These are phyloP conservation scores for Habropoda laboriosa DNA, from an alignment of 1,140 invertebrate genomes.

Conservation along the genomic window DNA sequence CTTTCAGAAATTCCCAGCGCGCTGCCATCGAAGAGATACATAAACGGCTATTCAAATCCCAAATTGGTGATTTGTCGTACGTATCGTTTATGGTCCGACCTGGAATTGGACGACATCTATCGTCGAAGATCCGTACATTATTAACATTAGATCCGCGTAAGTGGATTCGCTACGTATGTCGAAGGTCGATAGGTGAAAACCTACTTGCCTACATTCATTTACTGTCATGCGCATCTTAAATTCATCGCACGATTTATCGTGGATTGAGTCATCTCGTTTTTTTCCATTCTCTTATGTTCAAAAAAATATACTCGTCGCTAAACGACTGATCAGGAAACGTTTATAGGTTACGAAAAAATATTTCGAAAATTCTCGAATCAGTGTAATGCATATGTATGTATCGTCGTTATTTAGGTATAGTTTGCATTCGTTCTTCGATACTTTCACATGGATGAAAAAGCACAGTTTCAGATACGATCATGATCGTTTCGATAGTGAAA, in stretches of 20 bases:
- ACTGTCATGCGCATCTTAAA: constrained; percentile 27
- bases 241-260: constrained; percentile 5
- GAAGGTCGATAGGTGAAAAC: constrained; percentile 54
- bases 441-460: not conserved
- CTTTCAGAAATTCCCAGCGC: constrained; percentile 25
- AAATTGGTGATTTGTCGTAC: constrained; percentile 22
- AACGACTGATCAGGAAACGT: not conserved
- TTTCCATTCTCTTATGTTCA: not conserved
- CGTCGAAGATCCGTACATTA: constrained; percentile 9
- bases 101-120: constrained; percentile 42
- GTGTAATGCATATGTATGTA: not conserved
- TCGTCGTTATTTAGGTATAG: not conserved
- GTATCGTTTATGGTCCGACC: constrained; percentile 20
- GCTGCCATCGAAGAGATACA: not conserved
- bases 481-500: constrained; percentile 20
- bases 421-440: not conserved
- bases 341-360: not conserved
- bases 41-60: constrained; percentile 18
- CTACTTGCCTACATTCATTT: constrained; percentile 67
- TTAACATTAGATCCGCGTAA: constrained; percentile 32
- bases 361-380: not conserved
- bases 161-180: constrained; percentile 28
- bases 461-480: not conserved
- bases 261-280: not conserved
- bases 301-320: not conserved